These are phyloP conservation scores for Proisotoma minuta DNA, from an alignment of 2,888 invertebrate genomes.

Conservation along the genomic window DNA sequence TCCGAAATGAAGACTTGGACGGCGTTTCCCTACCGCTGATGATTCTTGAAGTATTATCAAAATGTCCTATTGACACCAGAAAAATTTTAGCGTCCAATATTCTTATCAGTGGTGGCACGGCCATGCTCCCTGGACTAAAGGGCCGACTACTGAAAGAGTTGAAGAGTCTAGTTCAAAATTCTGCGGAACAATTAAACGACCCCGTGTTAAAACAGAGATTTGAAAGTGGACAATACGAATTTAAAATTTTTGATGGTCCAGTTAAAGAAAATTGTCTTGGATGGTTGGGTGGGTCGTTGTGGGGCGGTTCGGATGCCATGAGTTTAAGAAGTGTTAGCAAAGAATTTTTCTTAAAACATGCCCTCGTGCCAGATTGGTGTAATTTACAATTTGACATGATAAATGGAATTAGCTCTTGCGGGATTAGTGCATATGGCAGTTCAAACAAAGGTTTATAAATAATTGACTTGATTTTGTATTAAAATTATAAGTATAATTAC, in stretches of 20 bases:
- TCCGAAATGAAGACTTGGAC: constrained; percentile 72
- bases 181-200: constrained; percentile 56
- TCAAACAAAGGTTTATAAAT: not conserved
- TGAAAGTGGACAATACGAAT: constrained; percentile 48
- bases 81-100: constrained; percentile 74
- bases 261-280: constrained; percentile 74
- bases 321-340: constrained; percentile 66
- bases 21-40: constrained; percentile 75
- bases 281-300: constrained; percentile 82
- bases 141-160: constrained; percentile 75
- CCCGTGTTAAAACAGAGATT: constrained; percentile 21
- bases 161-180: constrained; percentile 59
- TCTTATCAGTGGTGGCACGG: constrained; percentile 79
- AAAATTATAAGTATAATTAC: too few species aligned
- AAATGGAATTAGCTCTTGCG: constrained; percentile 14
- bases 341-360: constrained; percentile 67
- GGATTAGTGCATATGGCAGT: constrained; percentile 5
- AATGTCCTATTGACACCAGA: constrained; percentile 79
- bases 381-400: constrained; percentile 59
- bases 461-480: not conserved
- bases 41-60: constrained; percentile 65
- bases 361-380: constrained; percentile 77
- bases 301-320: constrained; percentile 70
- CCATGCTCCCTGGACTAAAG: constrained; percentile 76
- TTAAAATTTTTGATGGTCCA: constrained; percentile 77